A percentile compares a stretch with the other conserved stretches of the same genome.
These are phyloP conservation scores for Cebidichthys violaceus DNA, from an alignment of 2,113 vertebrate genomes.

Conservation along the genomic window DNA sequence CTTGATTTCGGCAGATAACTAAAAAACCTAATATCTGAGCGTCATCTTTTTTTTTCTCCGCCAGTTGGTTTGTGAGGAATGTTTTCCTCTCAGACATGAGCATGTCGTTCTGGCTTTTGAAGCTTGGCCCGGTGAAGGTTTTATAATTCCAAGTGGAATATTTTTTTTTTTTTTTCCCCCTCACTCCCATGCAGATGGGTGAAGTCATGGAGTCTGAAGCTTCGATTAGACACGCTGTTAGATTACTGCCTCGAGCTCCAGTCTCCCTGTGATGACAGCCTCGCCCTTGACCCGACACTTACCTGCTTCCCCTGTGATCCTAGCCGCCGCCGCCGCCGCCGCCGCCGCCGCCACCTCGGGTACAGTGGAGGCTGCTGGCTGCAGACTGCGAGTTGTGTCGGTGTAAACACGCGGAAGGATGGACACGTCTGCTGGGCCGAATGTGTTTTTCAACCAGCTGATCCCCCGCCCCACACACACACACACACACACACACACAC, in stretches of 20 bases:
- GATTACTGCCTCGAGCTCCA: slow-evolving; percentile 53
- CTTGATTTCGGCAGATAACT: slow-evolving; percentile 42
- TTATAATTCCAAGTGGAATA: slow-evolving; percentile 30
- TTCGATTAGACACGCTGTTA: slow-evolving; percentile 65
- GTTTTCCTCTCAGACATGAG: slow-evolving; percentile 3
- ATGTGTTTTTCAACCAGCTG: neutral
- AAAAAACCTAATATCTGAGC: slow-evolving; percentile 16
- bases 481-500: too few species aligned
- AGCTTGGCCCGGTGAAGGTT: slow-evolving; percentile 27
- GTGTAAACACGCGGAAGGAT: neutral
- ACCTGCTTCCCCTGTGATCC: slow-evolving; percentile 26
- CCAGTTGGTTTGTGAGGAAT: slow-evolving; percentile 14
- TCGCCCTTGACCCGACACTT: slow-evolving; percentile 56
- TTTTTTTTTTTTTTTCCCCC: neutral
- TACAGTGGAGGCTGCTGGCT: slow-evolving; percentile 11
- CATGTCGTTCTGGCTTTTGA: slow-evolving; percentile 43
- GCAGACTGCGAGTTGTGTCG: neutral
- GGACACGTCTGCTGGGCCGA: neutral
- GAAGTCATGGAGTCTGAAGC: slow-evolving; percentile 53
- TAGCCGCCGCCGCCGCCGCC: too few species aligned
- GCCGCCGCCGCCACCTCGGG: too few species aligned
- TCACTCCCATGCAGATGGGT: slow-evolving; percentile 25
- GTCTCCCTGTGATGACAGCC: slow-evolving; percentile 40
- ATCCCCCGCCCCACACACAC: too few species aligned
- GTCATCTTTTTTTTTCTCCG: slow-evolving; percentile 28